Conservation (phyloP, 2,797 vertebrate species). For the Bradypus variegatus region DNA sequence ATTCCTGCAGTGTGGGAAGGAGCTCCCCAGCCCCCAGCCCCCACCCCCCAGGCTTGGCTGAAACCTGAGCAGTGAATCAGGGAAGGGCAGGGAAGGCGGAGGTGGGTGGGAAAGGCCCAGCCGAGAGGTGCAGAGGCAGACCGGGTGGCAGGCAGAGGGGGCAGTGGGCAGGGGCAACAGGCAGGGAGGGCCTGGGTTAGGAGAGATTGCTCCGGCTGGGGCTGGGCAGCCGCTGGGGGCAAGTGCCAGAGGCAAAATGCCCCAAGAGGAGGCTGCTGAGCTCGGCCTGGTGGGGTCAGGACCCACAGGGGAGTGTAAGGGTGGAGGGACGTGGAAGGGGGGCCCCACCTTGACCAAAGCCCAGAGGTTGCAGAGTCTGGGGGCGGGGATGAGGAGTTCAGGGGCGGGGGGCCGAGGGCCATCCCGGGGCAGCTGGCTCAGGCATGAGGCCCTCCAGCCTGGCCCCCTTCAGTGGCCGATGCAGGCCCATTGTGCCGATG, state of each 20-base stretch:
- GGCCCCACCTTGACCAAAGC: too few species aligned
- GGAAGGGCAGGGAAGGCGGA: background rate
- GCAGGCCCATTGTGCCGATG: background rate
- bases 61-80: too few species aligned
- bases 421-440: rapidly evolving
- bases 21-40: too few species aligned
- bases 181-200: background rate
- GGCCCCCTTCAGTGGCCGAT: background rate
- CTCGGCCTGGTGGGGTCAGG: background rate
- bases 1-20: too few species aligned
- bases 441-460: too few species aligned
- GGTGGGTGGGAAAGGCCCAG: rapidly evolving
- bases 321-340: too few species aligned
- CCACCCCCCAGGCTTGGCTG: background rate
- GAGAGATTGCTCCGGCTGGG: background rate
- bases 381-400: background rate
- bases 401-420: background rate
- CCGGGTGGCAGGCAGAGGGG: rapidly evolving
- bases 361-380: too few species aligned
- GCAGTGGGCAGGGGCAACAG: background rate
- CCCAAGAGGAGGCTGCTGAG: background rate
- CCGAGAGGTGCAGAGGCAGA: background rate
- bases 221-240: background rate
- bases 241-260: background rate
- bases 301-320: too few species aligned